Evolutionary conservation across 53 echinoderm and acorn worm species (phyloP).

Genomic region (Stichopus horrens): DNA sequence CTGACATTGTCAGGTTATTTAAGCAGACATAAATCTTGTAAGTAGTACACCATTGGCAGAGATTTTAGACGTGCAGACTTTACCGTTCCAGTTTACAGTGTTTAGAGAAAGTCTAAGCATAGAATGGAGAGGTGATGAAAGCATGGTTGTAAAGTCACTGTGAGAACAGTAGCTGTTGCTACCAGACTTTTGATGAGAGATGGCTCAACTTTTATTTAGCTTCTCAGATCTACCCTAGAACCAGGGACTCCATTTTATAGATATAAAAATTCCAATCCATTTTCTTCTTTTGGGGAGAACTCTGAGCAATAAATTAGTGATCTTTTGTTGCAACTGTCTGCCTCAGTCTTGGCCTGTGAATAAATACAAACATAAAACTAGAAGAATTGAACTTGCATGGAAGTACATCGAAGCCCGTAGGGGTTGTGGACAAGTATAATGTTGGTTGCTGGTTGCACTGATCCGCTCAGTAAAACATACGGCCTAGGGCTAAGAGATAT

Average conservation of each 20-base stretch:
- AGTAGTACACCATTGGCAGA: background rate
- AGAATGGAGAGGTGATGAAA: constrained; percentile 14
- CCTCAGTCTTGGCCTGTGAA: too few relatives aligned
- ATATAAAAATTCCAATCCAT: background rate
- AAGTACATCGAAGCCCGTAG: too few relatives aligned
- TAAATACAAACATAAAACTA: too few relatives aligned
- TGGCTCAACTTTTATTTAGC: background rate
- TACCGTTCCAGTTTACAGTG: constrained; percentile 3
- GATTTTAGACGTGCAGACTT: background rate
- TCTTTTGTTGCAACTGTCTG: too few relatives aligned
- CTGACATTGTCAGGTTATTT: constrained; percentile 4
- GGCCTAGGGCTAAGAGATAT: too few relatives aligned
- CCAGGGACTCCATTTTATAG: too few relatives aligned
- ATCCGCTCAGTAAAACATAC: too few relatives aligned
- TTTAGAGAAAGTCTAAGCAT: constrained; percentile 13
- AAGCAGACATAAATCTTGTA: background rate
- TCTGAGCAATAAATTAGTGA: background rate
- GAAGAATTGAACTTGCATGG: too few relatives aligned
- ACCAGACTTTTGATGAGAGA: background rate
- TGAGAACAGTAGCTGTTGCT: constrained; percentile 7
- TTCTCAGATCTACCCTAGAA: background rate
- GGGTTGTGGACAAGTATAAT: too few relatives aligned
- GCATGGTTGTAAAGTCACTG: background rate
- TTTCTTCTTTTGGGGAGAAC: too few relatives aligned
- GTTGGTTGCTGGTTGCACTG: too few relatives aligned